Conservation (phyloP, 2,113 vertebrate genomes). For the Carlito syrichta region DNA sequence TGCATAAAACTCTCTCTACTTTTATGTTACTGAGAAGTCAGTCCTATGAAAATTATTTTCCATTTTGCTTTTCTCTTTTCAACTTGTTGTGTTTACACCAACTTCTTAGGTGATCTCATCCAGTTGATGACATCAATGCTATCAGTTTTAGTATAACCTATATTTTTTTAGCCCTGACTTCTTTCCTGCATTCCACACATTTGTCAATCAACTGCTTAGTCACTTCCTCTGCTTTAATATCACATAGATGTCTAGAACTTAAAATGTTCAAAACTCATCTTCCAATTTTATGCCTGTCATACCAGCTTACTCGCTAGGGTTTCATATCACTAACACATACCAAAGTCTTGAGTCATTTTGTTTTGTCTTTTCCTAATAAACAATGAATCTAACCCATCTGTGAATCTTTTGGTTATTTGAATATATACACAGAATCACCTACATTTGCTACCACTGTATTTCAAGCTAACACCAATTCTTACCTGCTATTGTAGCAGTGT, state of each 20-base stretch:
- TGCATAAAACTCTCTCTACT: neutral
- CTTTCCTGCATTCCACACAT: neutral
- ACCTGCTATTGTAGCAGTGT: neutral
- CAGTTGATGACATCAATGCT: neutral
- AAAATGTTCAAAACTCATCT: neutral
- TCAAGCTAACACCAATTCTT: neutral
- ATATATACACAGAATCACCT: neutral
- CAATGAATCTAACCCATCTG: neutral
- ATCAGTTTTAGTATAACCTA: neutral
- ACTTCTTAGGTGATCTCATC: neutral
- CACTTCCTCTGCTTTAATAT: neutral
- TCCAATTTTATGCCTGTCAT: neutral
- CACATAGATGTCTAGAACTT: neutral
- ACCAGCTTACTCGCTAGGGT: neutral
- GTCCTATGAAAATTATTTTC: neutral
- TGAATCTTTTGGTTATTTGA: neutral
- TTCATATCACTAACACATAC: neutral
- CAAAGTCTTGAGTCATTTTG: neutral
- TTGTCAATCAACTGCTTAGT: neutral
- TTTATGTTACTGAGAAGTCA: neutral
- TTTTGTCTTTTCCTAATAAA: neutral
- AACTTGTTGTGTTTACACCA: neutral
- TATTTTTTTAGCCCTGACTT: neutral
- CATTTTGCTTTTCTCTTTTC: neutral
- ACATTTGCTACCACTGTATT: neutral